Base-by-base conservation (phyloP, 2,113 vertebrate species). In the Grantiella picta region DNA sequence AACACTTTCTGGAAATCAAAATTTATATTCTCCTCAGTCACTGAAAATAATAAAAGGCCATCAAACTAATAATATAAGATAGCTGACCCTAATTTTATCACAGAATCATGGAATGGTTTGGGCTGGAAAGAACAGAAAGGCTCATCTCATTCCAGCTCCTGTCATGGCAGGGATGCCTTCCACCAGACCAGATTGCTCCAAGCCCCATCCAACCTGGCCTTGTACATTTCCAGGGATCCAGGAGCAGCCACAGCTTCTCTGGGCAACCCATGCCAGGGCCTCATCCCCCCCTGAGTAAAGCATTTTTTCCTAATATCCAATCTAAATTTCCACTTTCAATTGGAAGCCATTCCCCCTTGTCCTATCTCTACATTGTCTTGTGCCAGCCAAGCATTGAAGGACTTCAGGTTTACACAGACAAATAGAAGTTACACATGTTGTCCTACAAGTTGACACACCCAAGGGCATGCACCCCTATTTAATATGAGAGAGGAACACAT, bases 181-280 rank as follows among this genome's bases (percentile, higher is more conserved):
- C 53, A 53, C 29, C 0, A n/a, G 0, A 1, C 45, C 78, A 76
- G 29, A 5, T 6, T 68, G 61, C 29, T 47, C 29, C 5, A 4
- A 75, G 45, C 16, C 14, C 16, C 21, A 12, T 53, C 70, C 70
- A 76, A 0, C 6, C 25, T 42, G 70, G 40, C 63, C 25, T 76
- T 31, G n/a, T 17, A 35, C 25, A 82, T 29, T 35, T 0, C 11
- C 4, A 61, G n/a, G 38, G n/a, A 35, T 69, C 21, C 47, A 49
- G 24, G 4, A 8, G 29, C 29, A 89, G 53, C 13, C 53, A 82
- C 61, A 82, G 47, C 12, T 61, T 27, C 54, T 54, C 47, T 60
- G 24, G 45, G 24, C 3, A 76, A 0, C 9, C 21, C 40, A 47
- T 35, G 5, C 54, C 45, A 89, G 28, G 44, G 28, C 53, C 24